Base-by-base conservation (phyloP, 2,888 invertebrate genomes). In the Ganaspis brasiliensis region DNA sequence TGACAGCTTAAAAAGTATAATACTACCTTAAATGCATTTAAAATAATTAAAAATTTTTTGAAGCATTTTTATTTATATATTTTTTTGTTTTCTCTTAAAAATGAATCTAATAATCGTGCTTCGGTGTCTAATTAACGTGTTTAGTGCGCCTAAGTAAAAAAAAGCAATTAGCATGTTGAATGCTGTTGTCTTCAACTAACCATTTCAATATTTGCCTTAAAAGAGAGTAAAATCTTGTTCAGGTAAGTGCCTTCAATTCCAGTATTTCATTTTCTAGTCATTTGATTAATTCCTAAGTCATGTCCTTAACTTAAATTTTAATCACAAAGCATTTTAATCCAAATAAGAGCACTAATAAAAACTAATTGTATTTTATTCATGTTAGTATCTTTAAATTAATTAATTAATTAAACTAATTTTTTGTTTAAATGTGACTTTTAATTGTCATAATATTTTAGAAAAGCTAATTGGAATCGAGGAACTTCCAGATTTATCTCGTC, bases 401-500 rank as follows among this genome's bases (percentile, higher is more conserved):
- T n/a, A n/a, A n/a, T n/a, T n/a, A n/a, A n/a, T n/a, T n/a, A n/a
- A n/a, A n/a, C n/a, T n/a, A n/a, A n/a, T n/a, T n/a, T n/a, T n/a
- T n/a, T n/a, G n/a, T n/a, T n/a, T n/a, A n/a, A n/a, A n/a, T n/a
- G n/a, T n/a, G n/a, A n/a, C n/a, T 71, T 78, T 73, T 70, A 86
- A 88, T 82, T 79, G 88, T 88, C 56, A 78, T 6, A 84, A 86
- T 74, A 72, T 82, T 63, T 63, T 78, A 12, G 81, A 74, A 21
- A 70, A 79, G 75, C 40, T 81, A 3, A 59, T 24, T 56, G 84
- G 83, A 73, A 81, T 85, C 78, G 85, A 84, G 70, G 86, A 85
- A 59, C 79, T 85, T 55, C 87, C 90, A 35, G 92, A 92, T 86
- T 85, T 92, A 76, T 87, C 91, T 1, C 86, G 93, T 82, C 89